These are phyloP conservation scores for Ophioninae sp. DNA, from an alignment of 2,888 invertebrate genomes.

Conservation along the genomic window DNA sequence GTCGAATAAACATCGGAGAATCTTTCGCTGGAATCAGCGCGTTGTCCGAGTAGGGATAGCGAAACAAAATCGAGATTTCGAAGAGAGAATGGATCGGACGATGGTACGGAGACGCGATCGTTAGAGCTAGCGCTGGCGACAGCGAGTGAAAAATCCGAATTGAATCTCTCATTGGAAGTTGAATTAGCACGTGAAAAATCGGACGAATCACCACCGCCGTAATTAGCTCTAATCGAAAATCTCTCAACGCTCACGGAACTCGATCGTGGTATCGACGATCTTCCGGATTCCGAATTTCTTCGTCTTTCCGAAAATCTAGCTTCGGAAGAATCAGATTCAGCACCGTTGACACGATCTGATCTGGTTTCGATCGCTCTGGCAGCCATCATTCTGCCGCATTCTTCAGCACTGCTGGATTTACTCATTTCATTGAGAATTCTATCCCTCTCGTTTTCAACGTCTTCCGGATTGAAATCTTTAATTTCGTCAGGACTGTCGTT, in stretches of 20 bases:
- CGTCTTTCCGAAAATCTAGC: conserved; percentile 72
- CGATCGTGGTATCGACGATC: conserved; percentile 78
- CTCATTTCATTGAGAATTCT: conserved; percentile 62
- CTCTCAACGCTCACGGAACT: conserved; percentile 78
- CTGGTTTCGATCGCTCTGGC: conserved; percentile 49
- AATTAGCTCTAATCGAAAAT: conserved; percentile 78
- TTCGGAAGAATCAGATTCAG: conserved; percentile 70
- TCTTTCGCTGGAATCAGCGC: conserved; percentile 76
- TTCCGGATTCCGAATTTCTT: conserved; percentile 76
- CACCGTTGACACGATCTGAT: conserved; percentile 45
- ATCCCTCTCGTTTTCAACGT: conserved; percentile 51
- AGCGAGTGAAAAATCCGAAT: conserved; percentile 79
- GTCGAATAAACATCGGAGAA: conserved; percentile 78
- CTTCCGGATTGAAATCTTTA: conserved; percentile 44
- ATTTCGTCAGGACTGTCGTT: conserved; percentile 53
- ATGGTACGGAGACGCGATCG: conserved; percentile 78
- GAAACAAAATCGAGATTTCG: conserved; percentile 77
- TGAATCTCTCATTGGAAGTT: conserved; percentile 79
- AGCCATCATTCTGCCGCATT: conserved; percentile 59
- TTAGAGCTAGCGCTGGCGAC: conserved; percentile 79
- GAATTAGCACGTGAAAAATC: conserved; percentile 79
- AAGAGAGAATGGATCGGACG: conserved; percentile 78
- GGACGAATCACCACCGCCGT: conserved; percentile 74
- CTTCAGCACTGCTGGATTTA: conserved; percentile 65
- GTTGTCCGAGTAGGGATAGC: conserved; percentile 73